Evolutionary conservation across 2,113 vertebrate species (phyloP), one percentile per base, ranked within the genome.

Genomic region (Archocentrus centrarchus): DNA sequence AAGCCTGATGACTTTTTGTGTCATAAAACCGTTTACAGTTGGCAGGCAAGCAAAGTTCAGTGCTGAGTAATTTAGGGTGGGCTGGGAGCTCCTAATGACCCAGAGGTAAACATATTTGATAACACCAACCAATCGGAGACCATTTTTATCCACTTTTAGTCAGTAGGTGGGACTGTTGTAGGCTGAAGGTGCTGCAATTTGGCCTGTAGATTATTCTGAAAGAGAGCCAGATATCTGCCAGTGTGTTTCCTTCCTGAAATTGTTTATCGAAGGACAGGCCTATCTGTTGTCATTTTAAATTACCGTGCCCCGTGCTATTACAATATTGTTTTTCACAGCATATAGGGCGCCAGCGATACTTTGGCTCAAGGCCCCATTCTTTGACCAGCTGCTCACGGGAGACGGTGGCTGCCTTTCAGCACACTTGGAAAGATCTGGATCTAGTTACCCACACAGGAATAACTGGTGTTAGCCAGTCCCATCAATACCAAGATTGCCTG

Each of bases 311-410:
- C 11, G 62, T 88, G 79, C 85, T 81, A 76, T 91, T 85, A 88
- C 86, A 64, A 85, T 83, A 58, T 80, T 86, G 87, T 93, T 87
- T 93, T 87, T 86, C 86, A 88, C 81, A 15, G 63, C 22, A 35
- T 64, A 53, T 59, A 57, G 80, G 62, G 59, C 73, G 50, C 59
- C 59, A 59, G 70, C 17, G 37, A 77, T 47, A 68, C 75, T 32
- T 88, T 90, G 89, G 88, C 88, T 80, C 79, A 1, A 24, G 30
- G 66, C 85, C 83, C 20, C 1, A 59, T 37, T 82, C 86, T 84
- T 78, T 70, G 60, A 86, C 83, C 1, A 13, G 66, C 70, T 7
- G 2, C 70, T 84, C 83, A 30, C 44, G 0, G n/a, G 64, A 83
- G 88, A 55, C 47, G 7, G 47, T 50, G 5, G 47, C 15, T 50